Conservation (phyloP, 2,113 vertebrate species). For the Mungos mungo region DNA sequence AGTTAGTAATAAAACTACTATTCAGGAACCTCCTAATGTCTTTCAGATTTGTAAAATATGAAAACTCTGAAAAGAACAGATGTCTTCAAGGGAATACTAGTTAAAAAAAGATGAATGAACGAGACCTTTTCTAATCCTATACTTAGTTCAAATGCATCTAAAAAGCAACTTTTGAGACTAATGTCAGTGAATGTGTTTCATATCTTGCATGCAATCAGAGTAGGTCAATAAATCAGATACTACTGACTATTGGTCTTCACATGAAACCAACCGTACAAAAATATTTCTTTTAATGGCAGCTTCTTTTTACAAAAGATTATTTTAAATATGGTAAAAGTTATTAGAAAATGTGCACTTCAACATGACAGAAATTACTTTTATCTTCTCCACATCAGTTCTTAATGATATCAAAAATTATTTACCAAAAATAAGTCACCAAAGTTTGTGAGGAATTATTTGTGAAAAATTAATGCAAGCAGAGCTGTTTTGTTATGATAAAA, state of each 20-base stretch:
- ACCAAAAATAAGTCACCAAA: conserved; percentile 35
- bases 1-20: conserved; percentile 32
- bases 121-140: conserved; percentile 28
- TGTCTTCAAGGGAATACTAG: background rate
- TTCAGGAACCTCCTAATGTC: background rate
- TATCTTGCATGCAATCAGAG: background rate
- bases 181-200: background rate
- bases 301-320: conserved; percentile 41
- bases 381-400: conserved; percentile 5
- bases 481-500: background rate
- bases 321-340: conserved; percentile 37
- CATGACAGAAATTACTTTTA: background rate
- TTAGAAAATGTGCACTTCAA: conserved; percentile 2
- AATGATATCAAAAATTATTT: conserved; percentile 46
- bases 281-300: conserved; percentile 16
- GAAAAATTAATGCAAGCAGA: conserved; percentile 28
- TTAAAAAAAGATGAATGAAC: background rate
- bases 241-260: background rate
- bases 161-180: conserved; percentile 27
- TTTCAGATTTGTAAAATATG: conserved; percentile 4
- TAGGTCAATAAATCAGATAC: background rate
- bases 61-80: conserved; percentile 27
- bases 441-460: background rate
- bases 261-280: background rate
- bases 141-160: conserved; percentile 39